A percentile compares a stretch with the other conserved stretches of the same genome.
Conservation (phyloP, 2,113 vertebrate species). For the Alaudala cheleensis region DNA sequence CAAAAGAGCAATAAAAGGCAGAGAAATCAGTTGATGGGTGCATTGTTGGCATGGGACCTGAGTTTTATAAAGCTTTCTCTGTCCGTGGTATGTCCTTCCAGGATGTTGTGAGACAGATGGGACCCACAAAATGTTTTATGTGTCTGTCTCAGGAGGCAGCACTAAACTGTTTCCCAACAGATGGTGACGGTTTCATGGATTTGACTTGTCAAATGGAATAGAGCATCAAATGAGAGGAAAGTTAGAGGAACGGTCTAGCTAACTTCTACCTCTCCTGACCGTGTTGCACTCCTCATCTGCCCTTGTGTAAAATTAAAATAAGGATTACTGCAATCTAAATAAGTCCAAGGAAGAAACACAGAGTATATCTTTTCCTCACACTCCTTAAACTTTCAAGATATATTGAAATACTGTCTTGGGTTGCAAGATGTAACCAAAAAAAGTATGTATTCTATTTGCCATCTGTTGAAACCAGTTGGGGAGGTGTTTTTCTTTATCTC, state of each 20-base stretch:
- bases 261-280: background rate
- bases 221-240: background rate
- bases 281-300: rapidly evolving
- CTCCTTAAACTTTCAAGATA: background rate
- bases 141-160: background rate
- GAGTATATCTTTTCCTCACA: background rate
- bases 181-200: background rate
- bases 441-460: too few relatives aligned
- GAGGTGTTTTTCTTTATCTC: too few relatives aligned
- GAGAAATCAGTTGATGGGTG: background rate
- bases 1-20: background rate
- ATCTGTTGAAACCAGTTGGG: too few relatives aligned
- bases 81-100: background rate
- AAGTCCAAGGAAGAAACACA: background rate
- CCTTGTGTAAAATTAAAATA: background rate
- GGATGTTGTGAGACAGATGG: background rate
- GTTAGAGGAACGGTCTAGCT: background rate
- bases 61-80: background rate
- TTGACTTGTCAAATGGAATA: background rate
- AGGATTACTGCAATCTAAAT: background rate
- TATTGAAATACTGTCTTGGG: too few relatives aligned
- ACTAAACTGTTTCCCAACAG: background rate
- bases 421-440: too few relatives aligned
- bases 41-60: background rate
- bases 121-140: background rate